Conservation (phyloP, 2,797 vertebrate genomes). For the Characodon lateralis region DNA sequence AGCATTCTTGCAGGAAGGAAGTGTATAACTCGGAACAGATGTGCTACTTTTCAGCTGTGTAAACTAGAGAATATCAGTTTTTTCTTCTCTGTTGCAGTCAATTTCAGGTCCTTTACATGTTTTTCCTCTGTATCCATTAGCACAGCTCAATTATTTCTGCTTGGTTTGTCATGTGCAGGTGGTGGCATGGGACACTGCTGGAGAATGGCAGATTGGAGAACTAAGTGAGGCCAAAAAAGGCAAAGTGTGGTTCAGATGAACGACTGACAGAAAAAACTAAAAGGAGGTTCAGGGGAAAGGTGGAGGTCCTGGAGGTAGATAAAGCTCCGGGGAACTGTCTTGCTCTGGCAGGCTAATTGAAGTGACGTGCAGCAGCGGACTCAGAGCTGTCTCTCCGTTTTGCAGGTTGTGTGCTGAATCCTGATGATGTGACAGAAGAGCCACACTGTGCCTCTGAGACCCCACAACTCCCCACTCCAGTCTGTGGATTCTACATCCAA, state of each 20-base stretch:
- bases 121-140: constrained; percentile 57
- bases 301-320: constrained; percentile 25
- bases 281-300: constrained; percentile 30
- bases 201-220: constrained; percentile 10
- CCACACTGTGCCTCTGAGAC: constrained; percentile 33
- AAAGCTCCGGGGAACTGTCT: constrained; percentile 66
- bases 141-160: constrained; percentile 42
- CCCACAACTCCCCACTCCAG: background rate
- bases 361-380: constrained; percentile 71
- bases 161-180: constrained; percentile 33
- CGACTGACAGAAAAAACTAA: constrained; percentile 14
- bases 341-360: constrained; percentile 82
- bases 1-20: background rate
- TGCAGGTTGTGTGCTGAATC: constrained; percentile 77
- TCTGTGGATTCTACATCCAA: constrained; percentile 13
- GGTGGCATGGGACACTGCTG: constrained; percentile 1
- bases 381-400: constrained; percentile 76
- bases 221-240: constrained; percentile 27
- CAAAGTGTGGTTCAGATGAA: constrained; percentile 44
- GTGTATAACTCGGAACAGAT: background rate
- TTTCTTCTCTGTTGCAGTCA: constrained; percentile 13
- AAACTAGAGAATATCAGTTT: constrained; percentile 10
- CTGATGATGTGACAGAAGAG: constrained; percentile 72
- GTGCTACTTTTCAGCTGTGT: constrained; percentile 20
- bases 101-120: constrained; percentile 13